Evolutionary conservation across 2,113 vertebrate species (phyloP).

Genomic region (Chaetodon auriga): DNA sequence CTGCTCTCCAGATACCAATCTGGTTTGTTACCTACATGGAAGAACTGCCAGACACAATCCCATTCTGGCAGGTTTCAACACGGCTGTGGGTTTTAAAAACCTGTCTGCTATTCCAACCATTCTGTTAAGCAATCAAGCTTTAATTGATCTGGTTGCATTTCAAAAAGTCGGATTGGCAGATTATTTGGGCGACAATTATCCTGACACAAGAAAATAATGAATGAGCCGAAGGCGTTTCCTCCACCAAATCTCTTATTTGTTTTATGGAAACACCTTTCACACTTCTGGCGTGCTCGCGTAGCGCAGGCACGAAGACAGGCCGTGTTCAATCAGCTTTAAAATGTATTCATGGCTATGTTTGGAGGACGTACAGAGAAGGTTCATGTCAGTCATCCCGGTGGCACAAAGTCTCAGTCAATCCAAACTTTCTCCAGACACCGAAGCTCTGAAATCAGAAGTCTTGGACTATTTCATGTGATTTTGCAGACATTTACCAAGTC

Average conservation of each 20-base stretch:
- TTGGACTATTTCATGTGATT: background rate
- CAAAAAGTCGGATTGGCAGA: slow-evolving; percentile 3
- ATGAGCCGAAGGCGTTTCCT: background rate
- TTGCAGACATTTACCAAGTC: background rate
- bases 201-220: background rate
- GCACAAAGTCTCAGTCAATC: background rate
- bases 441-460: too few relatives aligned
- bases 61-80: slow-evolving; percentile 30
- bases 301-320: background rate
- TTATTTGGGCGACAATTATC: background rate
- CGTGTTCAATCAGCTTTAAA: background rate
- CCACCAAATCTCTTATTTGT: background rate
- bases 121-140: slow-evolving; percentile 31
- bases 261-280: background rate
- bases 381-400: background rate
- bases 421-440: too few relatives aligned
- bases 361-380: background rate
- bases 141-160: slow-evolving; percentile 13
- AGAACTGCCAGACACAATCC: slow-evolving; percentile 14
- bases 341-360: background rate
- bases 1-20: slow-evolving; percentile 29
- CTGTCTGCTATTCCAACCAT: slow-evolving; percentile 13
- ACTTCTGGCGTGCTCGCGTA: background rate
- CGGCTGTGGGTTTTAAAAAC: slow-evolving; percentile 25
- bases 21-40: slow-evolving; percentile 27